These are phyloP conservation scores for Iguana delicatissima DNA, from an alignment of 2,797 vertebrate genomes.

Conservation along the genomic window DNA sequence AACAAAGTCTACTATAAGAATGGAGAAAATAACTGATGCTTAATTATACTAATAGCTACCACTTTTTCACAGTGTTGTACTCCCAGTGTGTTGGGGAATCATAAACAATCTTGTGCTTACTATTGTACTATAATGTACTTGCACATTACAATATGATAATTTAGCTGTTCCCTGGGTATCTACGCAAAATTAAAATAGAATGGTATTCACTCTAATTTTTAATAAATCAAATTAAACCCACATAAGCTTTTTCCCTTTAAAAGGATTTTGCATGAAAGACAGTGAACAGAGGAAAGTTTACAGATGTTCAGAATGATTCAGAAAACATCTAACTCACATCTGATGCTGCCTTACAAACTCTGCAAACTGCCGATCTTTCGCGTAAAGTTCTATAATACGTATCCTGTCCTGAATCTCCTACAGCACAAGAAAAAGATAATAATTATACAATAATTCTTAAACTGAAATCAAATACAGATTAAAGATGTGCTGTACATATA, in stretches of 20 bases:
- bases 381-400: slow-evolving; percentile 94
- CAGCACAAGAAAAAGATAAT: slow-evolving; percentile 53
- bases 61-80: not conserved
- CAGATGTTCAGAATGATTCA: not conserved
- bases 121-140: not conserved
- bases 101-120: not conserved
- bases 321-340: slow-evolving; percentile 83
- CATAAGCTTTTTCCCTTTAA: not conserved
- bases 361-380: slow-evolving; percentile 94
- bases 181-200: not conserved
- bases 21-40: not conserved
- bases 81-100: not conserved
- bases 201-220: not conserved
- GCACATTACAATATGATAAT: not conserved
- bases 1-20: not conserved
- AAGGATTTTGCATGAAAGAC: not conserved
- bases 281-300: not conserved
- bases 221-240: not conserved
- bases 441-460: slow-evolving; percentile 32
- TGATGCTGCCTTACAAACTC: slow-evolving; percentile 94
- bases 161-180: not conserved
- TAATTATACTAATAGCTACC: not conserved
- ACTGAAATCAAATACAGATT: not conserved
- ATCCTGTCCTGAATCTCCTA: slow-evolving; percentile 98
- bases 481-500: not conserved